These are phyloP conservation scores for Clarias magur DNA, from an alignment of 2,113 vertebrate genomes.

Conservation along the genomic window DNA sequence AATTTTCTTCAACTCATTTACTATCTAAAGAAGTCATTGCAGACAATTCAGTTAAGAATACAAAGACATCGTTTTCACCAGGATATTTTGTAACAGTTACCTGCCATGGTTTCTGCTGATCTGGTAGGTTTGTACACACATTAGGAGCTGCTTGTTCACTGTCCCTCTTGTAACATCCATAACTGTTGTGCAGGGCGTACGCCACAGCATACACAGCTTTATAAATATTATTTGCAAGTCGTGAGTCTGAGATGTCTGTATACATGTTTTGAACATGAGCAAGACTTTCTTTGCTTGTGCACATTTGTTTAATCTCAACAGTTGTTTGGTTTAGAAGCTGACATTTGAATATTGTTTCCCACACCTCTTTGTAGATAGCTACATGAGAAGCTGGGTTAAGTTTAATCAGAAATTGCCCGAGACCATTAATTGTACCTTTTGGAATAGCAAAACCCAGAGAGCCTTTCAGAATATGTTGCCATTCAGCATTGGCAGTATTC, in stretches of 20 bases:
- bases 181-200: slow-evolving; percentile 52
- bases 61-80: slow-evolving; percentile 18
- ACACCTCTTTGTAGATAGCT: slow-evolving; percentile 53
- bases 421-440: slow-evolving; percentile 53
- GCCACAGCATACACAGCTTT: slow-evolving; percentile 60
- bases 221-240: slow-evolving; percentile 61
- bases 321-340: slow-evolving; percentile 17
- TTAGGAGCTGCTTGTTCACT: neutral
- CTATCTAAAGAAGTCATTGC: slow-evolving; percentile 17
- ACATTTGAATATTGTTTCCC: slow-evolving; percentile 58
- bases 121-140: slow-evolving; percentile 33
- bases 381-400: slow-evolving; percentile 34
- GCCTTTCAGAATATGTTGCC: slow-evolving; percentile 54
- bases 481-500: slow-evolving; percentile 38
- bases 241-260: slow-evolving; percentile 57
- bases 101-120: slow-evolving; percentile 33
- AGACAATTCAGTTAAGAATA: neutral
- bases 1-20: slow-evolving; percentile 49
- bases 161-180: slow-evolving; percentile 23
- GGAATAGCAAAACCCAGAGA: slow-evolving; percentile 33
- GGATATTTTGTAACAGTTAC: neutral
- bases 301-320: neutral
- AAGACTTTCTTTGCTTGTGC: slow-evolving; percentile 53
- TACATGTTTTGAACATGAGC: slow-evolving; percentile 56
- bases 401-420: slow-evolving; percentile 53